Evolutionary conservation across 1,140 invertebrate species (phyloP), one percentile per base, ranked within the genome.

Genomic region (Tetramorium alpestre): DNA sequence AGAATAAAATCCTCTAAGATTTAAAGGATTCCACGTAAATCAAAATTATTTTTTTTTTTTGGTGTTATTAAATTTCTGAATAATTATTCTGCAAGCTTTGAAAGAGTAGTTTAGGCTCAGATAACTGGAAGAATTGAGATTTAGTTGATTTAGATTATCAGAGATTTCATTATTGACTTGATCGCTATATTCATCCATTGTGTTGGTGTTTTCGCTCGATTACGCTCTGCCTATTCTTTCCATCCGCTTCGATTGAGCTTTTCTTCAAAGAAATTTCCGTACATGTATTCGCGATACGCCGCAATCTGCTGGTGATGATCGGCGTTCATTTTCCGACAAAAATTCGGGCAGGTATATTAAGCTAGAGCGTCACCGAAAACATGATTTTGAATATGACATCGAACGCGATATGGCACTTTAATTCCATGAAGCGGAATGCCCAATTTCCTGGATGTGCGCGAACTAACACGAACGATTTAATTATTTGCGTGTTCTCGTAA

Each of bases 401-500:
- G 3, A 38, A n/a, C n/a, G 11, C 70, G 69, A 75, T 18, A 49
- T 41, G 4, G 54, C 10, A 69, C 28, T 84, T 84, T 84, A 62
- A 84, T 73, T 60, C 13, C 69, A 41, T 16, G n/a, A 22, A 33
- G 56, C 41, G 38, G 25, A 33, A 69, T 73, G 25, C 56, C 16
- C 78, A 22, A 82, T 58, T 22, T 82, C 22, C 49, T 56, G 62
- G n/a, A 41, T 41, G 67, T 25, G 41, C 51, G 69, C 28, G 28
- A 60, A 84, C 25, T 33, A 51, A 58, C 28, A 25, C 41, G 41
- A 73, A 28, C 7, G 54, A 60, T 75, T 84, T 84, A 84, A 84
- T 84, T 84, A 84, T 84, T 84, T 75, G 69, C 69, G 7, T 33
- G 69, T 70, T 62, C 28, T 49, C 54, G 69, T 75, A 73, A 84